Conservation (phyloP, 2,888 invertebrate species). For the Diadromus collaris region DNA sequence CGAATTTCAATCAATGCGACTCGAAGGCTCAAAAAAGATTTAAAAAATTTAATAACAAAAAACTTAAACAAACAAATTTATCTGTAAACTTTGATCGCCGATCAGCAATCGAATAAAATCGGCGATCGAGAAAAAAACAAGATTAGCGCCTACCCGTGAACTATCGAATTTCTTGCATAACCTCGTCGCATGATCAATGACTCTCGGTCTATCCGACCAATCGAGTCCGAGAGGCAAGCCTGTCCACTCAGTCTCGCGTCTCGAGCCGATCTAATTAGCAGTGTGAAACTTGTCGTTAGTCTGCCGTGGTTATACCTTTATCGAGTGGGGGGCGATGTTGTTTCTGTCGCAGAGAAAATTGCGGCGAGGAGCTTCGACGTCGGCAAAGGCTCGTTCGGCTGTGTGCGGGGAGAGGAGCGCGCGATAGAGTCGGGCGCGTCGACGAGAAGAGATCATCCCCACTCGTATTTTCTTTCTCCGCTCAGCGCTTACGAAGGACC, state of each 20-base stretch:
- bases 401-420: conserved; percentile 33
- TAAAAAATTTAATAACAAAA: too few relatives aligned
- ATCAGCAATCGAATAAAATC: not conserved
- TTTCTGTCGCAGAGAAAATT: not conserved
- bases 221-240: not conserved
- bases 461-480: conserved; percentile 21
- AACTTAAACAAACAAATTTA: not conserved
- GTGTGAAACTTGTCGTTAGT: conserved; percentile 4
- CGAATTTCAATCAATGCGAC: not conserved
- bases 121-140: not conserved
- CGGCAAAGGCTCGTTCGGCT: not conserved
- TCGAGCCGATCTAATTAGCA: conserved; percentile 9
- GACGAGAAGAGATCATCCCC: conserved; percentile 16
- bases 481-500: conserved; percentile 26
- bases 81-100: not conserved
- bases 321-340: not conserved
- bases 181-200: not conserved
- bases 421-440: conserved; percentile 14
- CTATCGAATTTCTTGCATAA: not conserved
- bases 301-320: not conserved
- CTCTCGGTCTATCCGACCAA: not conserved
- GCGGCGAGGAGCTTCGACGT: conserved; percentile 8
- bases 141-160: not conserved
- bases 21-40: not conserved
- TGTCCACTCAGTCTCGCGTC: not conserved